Base-by-base conservation (phyloP, 2,113 vertebrate genomes). In the Takifugu bimaculatus region DNA sequence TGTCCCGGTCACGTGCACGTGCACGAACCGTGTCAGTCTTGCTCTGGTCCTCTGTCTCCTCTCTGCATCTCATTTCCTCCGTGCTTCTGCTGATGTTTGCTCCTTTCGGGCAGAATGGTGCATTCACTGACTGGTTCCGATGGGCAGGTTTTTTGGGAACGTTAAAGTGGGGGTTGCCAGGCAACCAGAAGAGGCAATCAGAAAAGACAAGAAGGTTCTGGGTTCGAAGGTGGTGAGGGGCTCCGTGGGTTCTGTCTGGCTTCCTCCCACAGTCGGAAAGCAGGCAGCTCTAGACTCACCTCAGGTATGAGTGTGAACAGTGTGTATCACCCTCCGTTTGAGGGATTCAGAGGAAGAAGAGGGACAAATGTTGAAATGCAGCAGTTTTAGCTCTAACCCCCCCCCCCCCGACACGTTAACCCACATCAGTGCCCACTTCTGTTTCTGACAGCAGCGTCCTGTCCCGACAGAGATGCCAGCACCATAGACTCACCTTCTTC, bases 61-160 rank as follows among this genome's bases (percentile, higher is more conserved):
- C 47, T 57, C 50, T 68, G 51, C 51, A 13, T 65, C 56, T 77
- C 63, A 64, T 25, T 51, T 70, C 35, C 49, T 56, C 42, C 64
- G 43, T 26, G 25, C 52, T 78, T 76, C 50, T 80, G 79, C 79
- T 82, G 79, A 80, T 59, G 77, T 67, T 60, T 54, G 66, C 47
- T 49, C 60, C 44, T 60, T 81, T 68, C 6, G 29, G 6, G 0
- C 57, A 44, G 51, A 9, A 50, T 14, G 13, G 45, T 43, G 47
- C 52, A 0, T 70, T 50, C 50, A 51, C 26, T 78, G 56, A 71
- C 51, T 50, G 25, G 13, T 61, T 65, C 39, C 15, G 53, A 1
- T 6, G 50, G 35, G 35, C 7, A 6, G 5, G 28, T 5, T 29
- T 5, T 29, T 3, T 29, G 28, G 5, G 29, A 32, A 5, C 2